Conservation (phyloP, 2,797 vertebrate genomes). For the Melanotaenia boesemani region DNA sequence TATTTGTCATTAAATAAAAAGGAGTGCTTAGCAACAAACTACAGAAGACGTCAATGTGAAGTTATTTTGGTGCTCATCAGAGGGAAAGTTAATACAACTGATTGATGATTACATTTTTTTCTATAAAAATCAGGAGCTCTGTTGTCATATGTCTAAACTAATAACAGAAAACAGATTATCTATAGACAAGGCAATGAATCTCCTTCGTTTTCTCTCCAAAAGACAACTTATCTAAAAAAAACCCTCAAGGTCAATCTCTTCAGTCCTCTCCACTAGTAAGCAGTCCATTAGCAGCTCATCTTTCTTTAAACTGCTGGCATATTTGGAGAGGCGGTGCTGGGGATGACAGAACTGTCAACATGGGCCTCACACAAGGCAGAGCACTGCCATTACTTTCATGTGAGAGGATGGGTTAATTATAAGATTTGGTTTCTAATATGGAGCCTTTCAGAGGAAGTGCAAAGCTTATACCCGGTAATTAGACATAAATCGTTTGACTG, state of each 20-base stretch:
- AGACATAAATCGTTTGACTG: slow-evolving; percentile 80
- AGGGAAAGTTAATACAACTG: neutral
- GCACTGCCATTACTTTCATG: slow-evolving; percentile 82
- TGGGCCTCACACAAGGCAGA: slow-evolving; percentile 73
- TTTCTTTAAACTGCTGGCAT: slow-evolving; percentile 65
- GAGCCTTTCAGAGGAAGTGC: slow-evolving; percentile 78
- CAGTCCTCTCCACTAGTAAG: slow-evolving; percentile 45
- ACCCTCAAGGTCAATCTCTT: slow-evolving; percentile 62
- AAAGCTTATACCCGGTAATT: slow-evolving; percentile 81
- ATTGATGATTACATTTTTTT: neutral
- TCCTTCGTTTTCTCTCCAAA: neutral
- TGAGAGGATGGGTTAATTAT: slow-evolving; percentile 85
- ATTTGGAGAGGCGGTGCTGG: slow-evolving; percentile 47
- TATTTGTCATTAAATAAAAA: neutral
- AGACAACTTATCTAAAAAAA: slow-evolving; percentile 43
- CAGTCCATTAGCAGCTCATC: slow-evolving; percentile 71
- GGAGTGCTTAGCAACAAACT: neutral
- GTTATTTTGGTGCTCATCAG: neutral
- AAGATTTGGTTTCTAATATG: slow-evolving; percentile 83
- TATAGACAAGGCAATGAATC: neutral
- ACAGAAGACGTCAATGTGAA: neutral
- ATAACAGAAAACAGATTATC: neutral
- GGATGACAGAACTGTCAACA: slow-evolving; percentile 80
- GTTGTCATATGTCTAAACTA: slow-evolving; percentile 3
- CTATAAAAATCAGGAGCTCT: neutral